These are phyloP conservation scores for Anastrepha ludens DNA, from an alignment of 1,140 invertebrate species.

Conservation along the genomic window DNA sequence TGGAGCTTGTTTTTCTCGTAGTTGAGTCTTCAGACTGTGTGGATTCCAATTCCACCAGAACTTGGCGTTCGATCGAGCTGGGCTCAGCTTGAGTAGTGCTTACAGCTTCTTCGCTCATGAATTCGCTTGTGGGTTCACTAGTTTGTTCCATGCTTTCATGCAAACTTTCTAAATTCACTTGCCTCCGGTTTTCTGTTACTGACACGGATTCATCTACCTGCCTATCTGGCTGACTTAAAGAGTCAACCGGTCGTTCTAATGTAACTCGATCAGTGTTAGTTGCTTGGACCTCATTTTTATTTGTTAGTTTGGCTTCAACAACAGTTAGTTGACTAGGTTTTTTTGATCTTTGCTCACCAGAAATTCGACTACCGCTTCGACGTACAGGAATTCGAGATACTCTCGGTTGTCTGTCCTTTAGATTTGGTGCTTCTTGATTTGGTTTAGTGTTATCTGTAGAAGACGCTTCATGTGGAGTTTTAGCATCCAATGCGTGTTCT, in stretches of 20 bases:
- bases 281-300: background rate
- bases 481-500: background rate
- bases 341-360: conserved; percentile 54
- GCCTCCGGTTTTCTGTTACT: background rate
- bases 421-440: background rate
- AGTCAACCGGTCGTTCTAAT: conserved; percentile 9
- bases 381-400: conserved; percentile 11
- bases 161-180: background rate
- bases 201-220: background rate
- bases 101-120: background rate
- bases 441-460: background rate
- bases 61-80: background rate
- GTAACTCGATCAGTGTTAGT: background rate
- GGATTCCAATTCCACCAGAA: background rate
- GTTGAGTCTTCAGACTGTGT: background rate
- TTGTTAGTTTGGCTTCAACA: conserved; percentile 38
- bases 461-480: background rate
- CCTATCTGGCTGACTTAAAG: background rate
- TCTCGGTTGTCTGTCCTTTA: background rate
- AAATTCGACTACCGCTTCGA: conserved; percentile 61
- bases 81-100: background rate
- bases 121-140: background rate
- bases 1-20: background rate
- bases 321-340: conserved; percentile 40
- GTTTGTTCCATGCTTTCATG: background rate